These are phyloP conservation scores for Cotesia chilonis DNA, from an alignment of 1,140 invertebrate species.

Conservation along the genomic window DNA sequence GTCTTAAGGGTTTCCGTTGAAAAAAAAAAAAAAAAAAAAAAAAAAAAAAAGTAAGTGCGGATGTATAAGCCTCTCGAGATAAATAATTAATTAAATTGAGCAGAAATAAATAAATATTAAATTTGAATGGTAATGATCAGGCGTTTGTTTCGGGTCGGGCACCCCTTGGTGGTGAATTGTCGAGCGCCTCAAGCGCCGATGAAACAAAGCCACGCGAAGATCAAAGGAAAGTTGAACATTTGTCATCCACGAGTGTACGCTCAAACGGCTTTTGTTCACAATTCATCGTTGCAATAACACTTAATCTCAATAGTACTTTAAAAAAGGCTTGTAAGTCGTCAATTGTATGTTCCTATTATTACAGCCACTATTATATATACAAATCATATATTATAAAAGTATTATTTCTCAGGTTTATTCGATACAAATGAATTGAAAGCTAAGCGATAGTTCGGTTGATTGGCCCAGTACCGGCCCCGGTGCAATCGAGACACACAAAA, in stretches of 20 bases:
- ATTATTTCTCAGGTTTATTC: not conserved
- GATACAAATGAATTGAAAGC: conserved; percentile 5
- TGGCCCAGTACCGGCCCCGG: not conserved
- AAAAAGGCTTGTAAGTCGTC: not conserved
- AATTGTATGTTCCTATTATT: not conserved
- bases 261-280: conserved; percentile 3
- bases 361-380: not conserved
- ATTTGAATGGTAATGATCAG: conserved; percentile 7
- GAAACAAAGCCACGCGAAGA: conserved; percentile 25
- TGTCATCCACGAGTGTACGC: conserved; percentile 26
- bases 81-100: not conserved
- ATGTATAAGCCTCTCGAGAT: too few species aligned
- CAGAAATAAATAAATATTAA: not conserved
- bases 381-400: not conserved
- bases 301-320: conserved; percentile 7
- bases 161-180: not conserved
- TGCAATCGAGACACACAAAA: too few species aligned
- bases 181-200: conserved; percentile 25
- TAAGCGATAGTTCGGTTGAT: not conserved
- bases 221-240: conserved; percentile 26
- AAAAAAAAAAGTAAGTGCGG: too few species aligned
- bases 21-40: too few species aligned
- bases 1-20: too few species aligned
- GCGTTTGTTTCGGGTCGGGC: conserved; percentile 7
- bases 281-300: conserved; percentile 21